Evolutionary conservation across 2,797 vertebrate species (phyloP).

Genomic region (Pseudomugil tenellus): DNA sequence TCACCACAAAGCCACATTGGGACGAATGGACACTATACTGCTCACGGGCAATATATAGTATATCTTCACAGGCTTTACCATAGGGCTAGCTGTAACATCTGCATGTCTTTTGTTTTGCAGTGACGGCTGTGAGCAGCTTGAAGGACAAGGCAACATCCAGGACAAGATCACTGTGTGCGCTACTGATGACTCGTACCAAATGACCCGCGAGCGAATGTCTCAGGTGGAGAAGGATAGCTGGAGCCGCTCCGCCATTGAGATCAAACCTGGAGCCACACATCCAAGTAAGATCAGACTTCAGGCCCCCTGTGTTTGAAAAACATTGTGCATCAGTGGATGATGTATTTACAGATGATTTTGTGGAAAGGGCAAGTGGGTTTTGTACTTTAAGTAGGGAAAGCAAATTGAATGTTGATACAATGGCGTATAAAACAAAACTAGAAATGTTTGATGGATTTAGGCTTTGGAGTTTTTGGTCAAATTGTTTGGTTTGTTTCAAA

Average conservation of each 20-base stretch:
- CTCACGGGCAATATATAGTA: conserved; percentile 20
- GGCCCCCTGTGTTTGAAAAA: conserved; percentile 9
- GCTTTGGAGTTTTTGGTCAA: neutral
- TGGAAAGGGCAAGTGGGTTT: conserved; percentile 26
- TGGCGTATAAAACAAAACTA: conserved; percentile 36
- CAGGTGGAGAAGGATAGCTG: conserved; percentile 85
- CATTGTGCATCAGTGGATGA: conserved; percentile 10
- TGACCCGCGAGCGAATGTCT: conserved; percentile 82
- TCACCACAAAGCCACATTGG: conserved; percentile 44
- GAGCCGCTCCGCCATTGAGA: conserved; percentile 84
- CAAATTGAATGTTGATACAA: conserved; percentile 28
- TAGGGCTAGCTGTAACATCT: conserved; percentile 9
- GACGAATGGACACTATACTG: conserved; percentile 8
- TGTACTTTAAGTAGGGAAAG: conserved; percentile 15
- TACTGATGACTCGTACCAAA: conserved; percentile 86
- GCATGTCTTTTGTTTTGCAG: conserved; percentile 64
- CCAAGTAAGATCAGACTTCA: conserved; percentile 73
- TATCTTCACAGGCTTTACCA: conserved; percentile 21
- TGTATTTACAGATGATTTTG: conserved; percentile 10
- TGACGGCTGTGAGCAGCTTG: conserved; percentile 80
- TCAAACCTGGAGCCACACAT: conserved; percentile 80
- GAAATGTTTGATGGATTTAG: conserved; percentile 1
- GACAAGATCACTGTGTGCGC: conserved; percentile 90
- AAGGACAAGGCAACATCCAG: conserved; percentile 87
- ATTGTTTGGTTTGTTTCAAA: neutral